phyloP scores from a whole-genome alignment of 1,140 invertebrate genomes.

The Ceratosolen solmsi region DNA sequence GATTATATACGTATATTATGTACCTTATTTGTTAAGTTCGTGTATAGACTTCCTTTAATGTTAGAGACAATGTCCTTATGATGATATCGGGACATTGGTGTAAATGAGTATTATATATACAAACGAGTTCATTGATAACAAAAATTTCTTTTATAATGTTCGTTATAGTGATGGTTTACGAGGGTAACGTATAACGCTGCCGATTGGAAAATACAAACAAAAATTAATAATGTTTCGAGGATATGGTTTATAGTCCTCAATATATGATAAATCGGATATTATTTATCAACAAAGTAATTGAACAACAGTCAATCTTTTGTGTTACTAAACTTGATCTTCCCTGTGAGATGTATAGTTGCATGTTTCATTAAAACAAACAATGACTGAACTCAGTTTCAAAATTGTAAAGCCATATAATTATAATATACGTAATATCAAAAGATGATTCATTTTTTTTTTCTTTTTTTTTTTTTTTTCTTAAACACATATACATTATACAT shows the following conservation, averaged over 20 bases:
- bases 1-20: slow-evolving; percentile 4
- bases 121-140: neutral
- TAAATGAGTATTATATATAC: slow-evolving; percentile 36
- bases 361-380: slow-evolving; percentile 33
- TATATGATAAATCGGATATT: neutral
- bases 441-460: slow-evolving; percentile 16
- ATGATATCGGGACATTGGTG: slow-evolving; percentile 9
- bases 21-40: slow-evolving; percentile 26
- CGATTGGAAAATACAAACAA: neutral
- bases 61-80: slow-evolving; percentile 36
- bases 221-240: neutral
- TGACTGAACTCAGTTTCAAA: slow-evolving; percentile 23
- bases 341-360: slow-evolving; percentile 20
- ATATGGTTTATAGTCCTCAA: slow-evolving; percentile 2
- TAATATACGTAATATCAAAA: slow-evolving; percentile 45
- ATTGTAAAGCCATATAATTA: slow-evolving; percentile 53
- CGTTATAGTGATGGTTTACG: slow-evolving; percentile 12
- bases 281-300: slow-evolving; percentile 17
- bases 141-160: slow-evolving; percentile 6
- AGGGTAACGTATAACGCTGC: slow-evolving; percentile 23
- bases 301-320: slow-evolving; percentile 23
- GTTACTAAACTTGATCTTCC: slow-evolving; percentile 35
- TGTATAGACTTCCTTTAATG: slow-evolving; percentile 38
- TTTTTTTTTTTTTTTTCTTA: slow-evolving; percentile 4
- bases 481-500: too few relatives aligned